Evolutionary conservation across 2,888 invertebrate species (phyloP).

Genomic region (Hoplodrina ambigua): DNA sequence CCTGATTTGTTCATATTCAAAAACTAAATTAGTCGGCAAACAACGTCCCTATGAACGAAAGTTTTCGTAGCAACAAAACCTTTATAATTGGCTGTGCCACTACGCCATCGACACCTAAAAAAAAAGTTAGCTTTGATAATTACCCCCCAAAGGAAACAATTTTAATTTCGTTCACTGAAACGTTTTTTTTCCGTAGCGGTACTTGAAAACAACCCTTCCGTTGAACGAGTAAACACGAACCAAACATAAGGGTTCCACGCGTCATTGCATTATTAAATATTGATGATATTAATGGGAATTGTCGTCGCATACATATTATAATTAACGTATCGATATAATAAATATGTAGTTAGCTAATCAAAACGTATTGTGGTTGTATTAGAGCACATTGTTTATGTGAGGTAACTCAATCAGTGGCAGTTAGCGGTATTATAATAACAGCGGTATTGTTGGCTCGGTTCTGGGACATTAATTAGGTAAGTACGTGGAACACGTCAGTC

Average conservation of each 20-base stretch:
- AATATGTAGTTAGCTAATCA: conserved; percentile 57
- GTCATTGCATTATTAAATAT: conserved; percentile 52
- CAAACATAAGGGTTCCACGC: conserved; percentile 43
- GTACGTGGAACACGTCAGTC: conserved; percentile 83
- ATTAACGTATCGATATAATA: conserved; percentile 56
- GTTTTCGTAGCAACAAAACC: not conserved
- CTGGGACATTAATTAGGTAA: conserved; percentile 87
- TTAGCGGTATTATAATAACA: conserved; percentile 80
- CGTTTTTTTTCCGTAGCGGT: conserved; percentile 50
- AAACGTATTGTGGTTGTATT: conserved; percentile 64
- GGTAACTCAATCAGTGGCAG: conserved; percentile 79
- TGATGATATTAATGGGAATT: conserved; percentile 55
- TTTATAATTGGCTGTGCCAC: conserved; percentile 1
- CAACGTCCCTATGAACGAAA: not conserved
- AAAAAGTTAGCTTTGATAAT: conserved; percentile 50
- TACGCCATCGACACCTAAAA: conserved; percentile 18
- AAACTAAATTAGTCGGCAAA: not conserved
- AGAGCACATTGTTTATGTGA: conserved; percentile 72
- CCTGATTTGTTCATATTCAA: not conserved
- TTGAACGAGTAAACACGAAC: conserved; percentile 54
- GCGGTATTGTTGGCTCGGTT: conserved; percentile 77
- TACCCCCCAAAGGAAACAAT: conserved; percentile 47
- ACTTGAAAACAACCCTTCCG: conserved; percentile 55
- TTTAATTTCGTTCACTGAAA: conserved; percentile 50
- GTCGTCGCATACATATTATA: conserved; percentile 43